Conservation (phyloP, 2,113 vertebrate species). For the Nesogale talazaci region DNA sequence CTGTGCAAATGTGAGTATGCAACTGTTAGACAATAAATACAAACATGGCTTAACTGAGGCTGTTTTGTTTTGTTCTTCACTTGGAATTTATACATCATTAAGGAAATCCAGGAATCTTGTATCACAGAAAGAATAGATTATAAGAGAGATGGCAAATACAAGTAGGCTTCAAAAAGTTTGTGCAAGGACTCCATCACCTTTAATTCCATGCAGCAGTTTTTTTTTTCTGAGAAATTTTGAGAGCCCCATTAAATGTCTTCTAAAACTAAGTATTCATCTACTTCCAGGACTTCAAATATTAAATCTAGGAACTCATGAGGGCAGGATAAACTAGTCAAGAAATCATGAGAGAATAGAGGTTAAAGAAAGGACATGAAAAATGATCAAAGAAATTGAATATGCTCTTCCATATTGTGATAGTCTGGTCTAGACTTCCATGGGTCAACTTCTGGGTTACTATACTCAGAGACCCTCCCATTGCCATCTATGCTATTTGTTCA, state of each 20-base stretch:
- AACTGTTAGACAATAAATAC: not conserved
- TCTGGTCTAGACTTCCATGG: not conserved
- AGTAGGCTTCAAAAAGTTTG: too few species aligned
- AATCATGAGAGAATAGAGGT: not conserved
- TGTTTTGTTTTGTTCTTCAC: not conserved
- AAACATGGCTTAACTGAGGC: not conserved
- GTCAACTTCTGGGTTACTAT: not conserved
- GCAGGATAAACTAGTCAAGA: not conserved
- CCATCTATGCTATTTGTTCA: too few species aligned
- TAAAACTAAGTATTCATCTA: not conserved
- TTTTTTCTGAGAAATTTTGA: too few species aligned
- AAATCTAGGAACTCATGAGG: not conserved
- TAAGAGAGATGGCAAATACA: not conserved
- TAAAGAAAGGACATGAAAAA: not conserved
- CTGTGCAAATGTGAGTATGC: not conserved
- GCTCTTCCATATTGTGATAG: not conserved
- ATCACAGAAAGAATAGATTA: not conserved
- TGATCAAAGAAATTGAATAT: not conserved
- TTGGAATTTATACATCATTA: not conserved
- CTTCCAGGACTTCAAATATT: not conserved
- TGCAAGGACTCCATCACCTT: too few species aligned
- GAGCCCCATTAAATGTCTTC: not conserved
- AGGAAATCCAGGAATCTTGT: not conserved
- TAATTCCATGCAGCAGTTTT: too few species aligned
- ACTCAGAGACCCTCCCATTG: too few species aligned